A percentile compares a stretch with the other conserved stretches of the same genome.
Conservation (phyloP, 2,113 vertebrate species). For the Malaclemys terrapin region DNA sequence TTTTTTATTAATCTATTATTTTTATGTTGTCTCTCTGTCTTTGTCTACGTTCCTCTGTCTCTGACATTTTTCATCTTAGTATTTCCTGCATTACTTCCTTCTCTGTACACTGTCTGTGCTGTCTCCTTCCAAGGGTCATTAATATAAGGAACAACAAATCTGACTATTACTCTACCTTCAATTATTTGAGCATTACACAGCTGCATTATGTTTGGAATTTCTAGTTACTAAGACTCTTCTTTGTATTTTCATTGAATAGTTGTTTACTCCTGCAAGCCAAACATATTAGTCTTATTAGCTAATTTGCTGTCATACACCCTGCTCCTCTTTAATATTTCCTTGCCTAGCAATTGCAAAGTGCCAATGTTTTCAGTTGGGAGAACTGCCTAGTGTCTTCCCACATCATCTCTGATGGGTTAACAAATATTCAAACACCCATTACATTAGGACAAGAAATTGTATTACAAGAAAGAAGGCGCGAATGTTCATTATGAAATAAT, state of each 20-base stretch:
- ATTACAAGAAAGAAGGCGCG: neutral
- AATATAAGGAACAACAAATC: neutral
- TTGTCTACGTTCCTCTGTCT: neutral
- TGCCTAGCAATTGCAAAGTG: neutral
- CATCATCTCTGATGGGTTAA: neutral
- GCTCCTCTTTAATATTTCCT: neutral
- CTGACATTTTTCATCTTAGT: neutral
- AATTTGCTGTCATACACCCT: neutral
- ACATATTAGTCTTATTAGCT: neutral
- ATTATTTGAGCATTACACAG: neutral
- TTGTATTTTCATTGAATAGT: neutral
- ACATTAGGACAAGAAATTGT: neutral
- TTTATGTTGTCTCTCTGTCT: neutral
- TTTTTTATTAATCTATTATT: neutral
- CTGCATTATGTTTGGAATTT: neutral
- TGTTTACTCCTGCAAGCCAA: neutral
- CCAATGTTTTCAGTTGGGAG: neutral
- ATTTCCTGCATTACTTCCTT: neutral
- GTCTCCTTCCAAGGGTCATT: neutral
- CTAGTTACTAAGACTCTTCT: neutral
- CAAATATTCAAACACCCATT: neutral
- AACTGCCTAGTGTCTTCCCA: neutral
- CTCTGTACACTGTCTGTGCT: neutral
- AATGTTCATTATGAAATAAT: neutral
- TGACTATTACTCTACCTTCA: neutral